phyloP scores from a whole-genome alignment of 2,888 invertebrate genomes.

The Andrena bicolor region DNA sequence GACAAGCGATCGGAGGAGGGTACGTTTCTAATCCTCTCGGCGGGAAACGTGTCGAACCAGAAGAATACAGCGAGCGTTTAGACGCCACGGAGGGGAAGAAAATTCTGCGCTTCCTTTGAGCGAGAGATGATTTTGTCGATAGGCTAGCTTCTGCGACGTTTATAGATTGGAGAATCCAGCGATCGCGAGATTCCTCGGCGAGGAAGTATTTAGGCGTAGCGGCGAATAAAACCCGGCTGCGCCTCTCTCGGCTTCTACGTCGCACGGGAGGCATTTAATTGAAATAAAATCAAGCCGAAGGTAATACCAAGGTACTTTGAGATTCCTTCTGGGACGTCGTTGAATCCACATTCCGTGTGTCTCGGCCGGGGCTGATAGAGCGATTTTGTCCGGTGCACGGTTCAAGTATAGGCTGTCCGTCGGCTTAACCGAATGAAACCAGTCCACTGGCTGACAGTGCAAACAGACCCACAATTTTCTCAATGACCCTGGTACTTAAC shows the following conservation, averaged over 20 bases:
- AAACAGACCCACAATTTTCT: constrained; percentile 85
- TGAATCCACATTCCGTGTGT: constrained; percentile 62
- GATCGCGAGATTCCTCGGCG: neutral
- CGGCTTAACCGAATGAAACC: constrained; percentile 82
- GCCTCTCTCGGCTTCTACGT: neutral
- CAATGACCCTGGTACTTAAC: constrained; percentile 82
- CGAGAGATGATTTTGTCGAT: neutral
- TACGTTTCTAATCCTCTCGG: constrained; percentile 41
- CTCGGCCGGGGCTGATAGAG: constrained; percentile 78
- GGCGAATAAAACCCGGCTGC: neutral
- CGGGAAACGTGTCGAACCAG: neutral
- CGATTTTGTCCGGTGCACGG: constrained; percentile 77
- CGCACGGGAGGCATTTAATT: constrained; percentile 39
- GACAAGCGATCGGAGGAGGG: constrained; percentile 21
- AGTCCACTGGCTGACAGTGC: constrained; percentile 83
- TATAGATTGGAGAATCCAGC: neutral
- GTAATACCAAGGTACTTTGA: constrained; percentile 52
- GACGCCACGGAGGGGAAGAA: neutral
- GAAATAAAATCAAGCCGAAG: constrained; percentile 51
- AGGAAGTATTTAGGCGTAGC: constrained; percentile 2
- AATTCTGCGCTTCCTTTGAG: neutral
- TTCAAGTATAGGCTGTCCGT: constrained; percentile 83
- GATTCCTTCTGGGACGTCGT: constrained; percentile 62
- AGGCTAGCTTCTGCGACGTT: neutral
- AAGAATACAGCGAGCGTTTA: neutral